Percentiles rank a stretch among this genome's conserved stretches.
These are phyloP conservation scores for Agriotes lineatus DNA, from an alignment of 2,888 invertebrate genomes.

Conservation along the genomic window DNA sequence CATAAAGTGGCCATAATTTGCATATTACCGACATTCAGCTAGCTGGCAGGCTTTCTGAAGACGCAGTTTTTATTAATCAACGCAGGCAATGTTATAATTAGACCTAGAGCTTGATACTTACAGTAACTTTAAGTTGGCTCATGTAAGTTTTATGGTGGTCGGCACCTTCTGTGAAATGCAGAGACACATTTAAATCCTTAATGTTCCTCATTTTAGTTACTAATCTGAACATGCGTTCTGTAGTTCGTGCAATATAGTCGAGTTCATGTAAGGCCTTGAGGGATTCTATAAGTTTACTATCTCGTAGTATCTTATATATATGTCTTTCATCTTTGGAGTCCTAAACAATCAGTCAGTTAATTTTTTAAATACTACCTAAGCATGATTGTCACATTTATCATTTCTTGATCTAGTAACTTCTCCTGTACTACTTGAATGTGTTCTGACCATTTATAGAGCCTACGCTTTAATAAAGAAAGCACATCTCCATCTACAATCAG, in stretches of 20 bases:
- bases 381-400: slow-evolving; percentile 55
- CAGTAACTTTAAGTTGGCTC: slow-evolving; percentile 35
- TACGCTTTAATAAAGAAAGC: slow-evolving; percentile 59
- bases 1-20: too few relatives aligned
- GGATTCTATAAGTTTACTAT: slow-evolving; percentile 59
- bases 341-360: too few relatives aligned
- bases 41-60: too few relatives aligned
- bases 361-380: too few relatives aligned
- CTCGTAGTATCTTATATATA: slow-evolving; percentile 59
- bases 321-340: slow-evolving; percentile 60
- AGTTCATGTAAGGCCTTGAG: slow-evolving; percentile 63
- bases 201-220: slow-evolving; percentile 54
- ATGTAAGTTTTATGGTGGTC: slow-evolving; percentile 43
- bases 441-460: slow-evolving; percentile 61
- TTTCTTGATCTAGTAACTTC: slow-evolving; percentile 54
- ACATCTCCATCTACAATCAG: slow-evolving; percentile 62
- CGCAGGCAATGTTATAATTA: too few relatives aligned
- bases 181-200: slow-evolving; percentile 45
- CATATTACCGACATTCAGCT: too few relatives aligned
- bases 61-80: too few relatives aligned
- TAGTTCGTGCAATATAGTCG: slow-evolving; percentile 63
- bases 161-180: slow-evolving; percentile 46
- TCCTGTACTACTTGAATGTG: slow-evolving; percentile 60
- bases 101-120: too few relatives aligned
- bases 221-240: slow-evolving; percentile 61